Percentiles rank a stretch among this genome's conserved stretches.
These are phyloP conservation scores for Pitangus sulphuratus DNA, from an alignment of 2,797 vertebrate species.

Conservation along the genomic window DNA sequence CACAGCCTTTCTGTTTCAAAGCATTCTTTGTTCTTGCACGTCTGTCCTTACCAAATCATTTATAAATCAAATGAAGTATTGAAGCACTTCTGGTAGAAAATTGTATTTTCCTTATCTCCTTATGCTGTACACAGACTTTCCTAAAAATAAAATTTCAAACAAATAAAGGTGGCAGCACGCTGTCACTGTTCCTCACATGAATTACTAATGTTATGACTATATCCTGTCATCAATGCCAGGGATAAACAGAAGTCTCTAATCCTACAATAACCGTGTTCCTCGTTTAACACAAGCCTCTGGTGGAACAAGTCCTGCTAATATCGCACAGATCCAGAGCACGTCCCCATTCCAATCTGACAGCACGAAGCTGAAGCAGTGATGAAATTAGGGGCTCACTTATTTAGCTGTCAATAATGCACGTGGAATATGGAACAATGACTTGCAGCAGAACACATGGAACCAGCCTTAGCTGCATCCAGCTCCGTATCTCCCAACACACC, in stretches of 20 bases:
- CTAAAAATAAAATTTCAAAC: neutral
- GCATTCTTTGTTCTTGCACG: neutral
- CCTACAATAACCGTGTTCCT: neutral
- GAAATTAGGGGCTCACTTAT: neutral
- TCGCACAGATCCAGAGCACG: rapidly evolving
- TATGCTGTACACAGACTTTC: neutral
- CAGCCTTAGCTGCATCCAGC: neutral
- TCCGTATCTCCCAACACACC: neutral
- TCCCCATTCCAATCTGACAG: neutral
- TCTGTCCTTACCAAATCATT: neutral
- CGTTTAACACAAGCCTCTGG: neutral
- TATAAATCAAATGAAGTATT: neutral
- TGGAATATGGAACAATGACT: neutral
- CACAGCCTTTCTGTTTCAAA: neutral
- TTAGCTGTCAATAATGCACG: neutral
- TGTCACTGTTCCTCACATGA: neutral
- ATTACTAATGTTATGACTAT: neutral
- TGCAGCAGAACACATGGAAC: neutral
- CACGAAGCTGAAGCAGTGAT: neutral
- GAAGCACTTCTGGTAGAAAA: neutral
- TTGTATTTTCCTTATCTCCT: neutral
- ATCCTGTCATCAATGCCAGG: neutral
- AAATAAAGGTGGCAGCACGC: neutral
- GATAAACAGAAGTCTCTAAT: neutral
- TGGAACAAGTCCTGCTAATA: neutral